Percentiles rank a stretch among this genome's conserved stretches.
phyloP scores from a whole-genome alignment of 1,140 invertebrate species.

The Aphidius ervi region DNA sequence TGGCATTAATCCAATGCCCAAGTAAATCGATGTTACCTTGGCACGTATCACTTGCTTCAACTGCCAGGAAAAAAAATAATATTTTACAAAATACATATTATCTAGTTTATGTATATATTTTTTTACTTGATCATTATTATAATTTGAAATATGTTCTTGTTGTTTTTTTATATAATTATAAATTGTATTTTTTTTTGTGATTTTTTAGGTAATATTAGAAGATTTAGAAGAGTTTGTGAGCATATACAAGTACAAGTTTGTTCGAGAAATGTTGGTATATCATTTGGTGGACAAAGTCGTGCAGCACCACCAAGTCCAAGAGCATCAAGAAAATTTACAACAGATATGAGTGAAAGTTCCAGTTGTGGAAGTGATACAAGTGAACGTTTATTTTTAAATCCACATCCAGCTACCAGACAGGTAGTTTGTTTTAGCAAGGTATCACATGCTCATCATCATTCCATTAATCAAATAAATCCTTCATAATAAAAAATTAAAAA shows the following conservation, averaged over 20 bases:
- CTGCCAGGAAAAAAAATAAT: neutral
- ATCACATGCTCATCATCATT: conserved; percentile 39
- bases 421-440: conserved; percentile 54
- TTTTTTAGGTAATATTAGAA: conserved; percentile 80
- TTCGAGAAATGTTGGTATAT: conserved; percentile 44
- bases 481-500: too few relatives aligned
- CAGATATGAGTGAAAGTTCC: conserved; percentile 73
- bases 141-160: neutral
- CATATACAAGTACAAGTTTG: conserved; percentile 90
- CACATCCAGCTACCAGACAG: conserved; percentile 60
- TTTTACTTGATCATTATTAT: neutral
- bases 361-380: conserved; percentile 80
- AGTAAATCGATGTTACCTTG: conserved; percentile 39
- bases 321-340: conserved; percentile 63
- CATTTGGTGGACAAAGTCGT: conserved; percentile 56
- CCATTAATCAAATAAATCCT: conserved; percentile 19
- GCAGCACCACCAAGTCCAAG: conserved; percentile 69
- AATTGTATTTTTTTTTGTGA: neutral
- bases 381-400: conserved; percentile 61
- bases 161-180: neutral
- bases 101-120: too few relatives aligned
- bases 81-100: too few relatives aligned
- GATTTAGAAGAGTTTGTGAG: conserved; percentile 93
- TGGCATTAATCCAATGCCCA: conserved; percentile 39
- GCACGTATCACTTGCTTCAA: conserved; percentile 21